Percentiles rank a stretch among this genome's conserved stretches.
These are phyloP conservation scores for Saccopteryx bilineata DNA, from an alignment of 2,113 vertebrate species.

Conservation along the genomic window DNA sequence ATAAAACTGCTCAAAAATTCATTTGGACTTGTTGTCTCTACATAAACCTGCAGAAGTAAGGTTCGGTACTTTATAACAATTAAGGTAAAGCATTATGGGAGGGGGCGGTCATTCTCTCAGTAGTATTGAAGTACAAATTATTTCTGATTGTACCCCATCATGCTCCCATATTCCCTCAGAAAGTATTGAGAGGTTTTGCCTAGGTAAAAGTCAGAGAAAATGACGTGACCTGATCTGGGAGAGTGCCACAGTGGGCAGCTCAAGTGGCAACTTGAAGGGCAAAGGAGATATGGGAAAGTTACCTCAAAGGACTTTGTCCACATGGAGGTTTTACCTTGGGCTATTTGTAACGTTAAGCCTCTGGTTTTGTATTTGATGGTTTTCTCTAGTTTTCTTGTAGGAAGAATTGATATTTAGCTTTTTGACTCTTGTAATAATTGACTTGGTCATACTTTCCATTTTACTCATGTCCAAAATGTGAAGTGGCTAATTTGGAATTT, in stretches of 20 bases:
- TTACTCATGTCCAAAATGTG: slow-evolving; percentile 21
- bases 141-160: not conserved
- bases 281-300: slow-evolving; percentile 7
- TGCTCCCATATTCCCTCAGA: slow-evolving; percentile 2
- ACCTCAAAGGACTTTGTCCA: not conserved
- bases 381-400: not conserved
- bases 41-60: too few relatives aligned
- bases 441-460: slow-evolving; percentile 21
- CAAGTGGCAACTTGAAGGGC: not conserved
- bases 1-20: too few relatives aligned
- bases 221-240: not conserved
- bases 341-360: slow-evolving; percentile 32
- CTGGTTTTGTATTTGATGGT: slow-evolving; percentile 28
- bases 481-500: not conserved
- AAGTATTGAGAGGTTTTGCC: not conserved
- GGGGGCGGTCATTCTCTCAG: not conserved
- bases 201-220: slow-evolving; percentile 25
- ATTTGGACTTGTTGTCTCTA: too few relatives aligned
- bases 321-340: slow-evolving; percentile 11
- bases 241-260: not conserved
- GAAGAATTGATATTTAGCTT: slow-evolving; percentile 14
- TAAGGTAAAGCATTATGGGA: not conserved
- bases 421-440: not conserved
- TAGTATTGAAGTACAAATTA: not conserved
- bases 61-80: not conserved